These are phyloP conservation scores for Conus betulinus DNA, from an alignment of 1,140 invertebrate genomes.

Conservation along the genomic window DNA sequence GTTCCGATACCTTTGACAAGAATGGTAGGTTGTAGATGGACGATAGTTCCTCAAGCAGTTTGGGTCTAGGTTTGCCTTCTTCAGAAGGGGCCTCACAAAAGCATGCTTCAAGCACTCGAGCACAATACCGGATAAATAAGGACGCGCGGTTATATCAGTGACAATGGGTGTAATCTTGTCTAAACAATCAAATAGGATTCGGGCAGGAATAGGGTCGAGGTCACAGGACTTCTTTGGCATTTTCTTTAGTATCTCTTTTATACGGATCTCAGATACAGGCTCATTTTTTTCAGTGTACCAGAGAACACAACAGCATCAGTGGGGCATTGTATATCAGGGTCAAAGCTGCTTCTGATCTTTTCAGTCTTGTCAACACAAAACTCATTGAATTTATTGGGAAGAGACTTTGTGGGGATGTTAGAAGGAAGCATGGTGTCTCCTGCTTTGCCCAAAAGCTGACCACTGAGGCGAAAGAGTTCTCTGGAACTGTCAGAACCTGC, in stretches of 20 bases:
- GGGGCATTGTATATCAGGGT: neutral
- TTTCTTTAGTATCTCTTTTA: neutral
- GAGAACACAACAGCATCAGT: neutral
- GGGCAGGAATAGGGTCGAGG: neutral
- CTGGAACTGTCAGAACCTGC: neutral
- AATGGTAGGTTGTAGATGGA: constrained; percentile 17
- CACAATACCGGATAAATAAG: no score
- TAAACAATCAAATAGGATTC: neutral
- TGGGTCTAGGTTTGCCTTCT: neutral
- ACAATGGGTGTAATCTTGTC: neutral
- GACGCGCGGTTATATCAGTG: no score
- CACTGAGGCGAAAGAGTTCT: neutral
- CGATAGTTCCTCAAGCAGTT: neutral
- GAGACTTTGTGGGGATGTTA: neutral
- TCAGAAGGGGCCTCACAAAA: neutral
- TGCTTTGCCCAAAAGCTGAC: neutral
- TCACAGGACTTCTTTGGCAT: constrained; percentile 3
- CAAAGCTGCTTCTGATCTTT: neutral
- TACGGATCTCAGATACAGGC: neutral
- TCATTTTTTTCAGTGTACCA: neutral
- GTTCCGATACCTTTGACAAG: neutral
- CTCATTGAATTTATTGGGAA: neutral
- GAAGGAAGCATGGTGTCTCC: neutral
- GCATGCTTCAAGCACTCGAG: neutral
- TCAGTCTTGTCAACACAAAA: neutral